phyloP scores from a whole-genome alignment of 2,797 vertebrate genomes.

The Salmo trutta region DNA sequence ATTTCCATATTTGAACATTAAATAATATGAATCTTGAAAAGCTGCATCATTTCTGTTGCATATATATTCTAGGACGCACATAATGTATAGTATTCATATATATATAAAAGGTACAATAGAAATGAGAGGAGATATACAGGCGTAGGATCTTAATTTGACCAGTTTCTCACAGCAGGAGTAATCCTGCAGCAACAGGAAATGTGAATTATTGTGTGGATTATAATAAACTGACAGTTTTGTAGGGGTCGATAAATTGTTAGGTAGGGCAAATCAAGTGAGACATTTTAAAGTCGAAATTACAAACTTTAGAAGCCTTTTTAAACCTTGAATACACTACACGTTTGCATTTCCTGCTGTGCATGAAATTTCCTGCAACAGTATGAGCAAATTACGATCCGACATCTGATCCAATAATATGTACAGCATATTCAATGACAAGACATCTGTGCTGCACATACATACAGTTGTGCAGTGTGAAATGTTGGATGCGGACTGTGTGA shows the following conservation, averaged over 20 bases:
- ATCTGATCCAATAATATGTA: not conserved
- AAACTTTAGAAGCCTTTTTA: too few relatives aligned
- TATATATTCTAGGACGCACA: not conserved
- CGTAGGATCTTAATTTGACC: conserved; percentile 7
- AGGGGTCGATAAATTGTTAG: too few relatives aligned
- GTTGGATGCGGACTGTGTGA: conserved; percentile 47
- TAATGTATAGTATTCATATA: not conserved
- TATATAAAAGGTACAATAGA: conserved; percentile 43
- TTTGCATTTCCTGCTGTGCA: too few relatives aligned
- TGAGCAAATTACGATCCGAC: too few relatives aligned
- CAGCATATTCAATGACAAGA: not conserved
- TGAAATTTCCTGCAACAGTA: not conserved
- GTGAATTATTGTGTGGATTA: too few relatives aligned
- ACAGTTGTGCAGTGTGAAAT: conserved; percentile 43
- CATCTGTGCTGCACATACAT: not conserved
- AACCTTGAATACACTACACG: too few relatives aligned
- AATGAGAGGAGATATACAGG: conserved; percentile 45
- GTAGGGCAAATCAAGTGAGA: too few relatives aligned
- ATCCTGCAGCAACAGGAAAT: too few relatives aligned
- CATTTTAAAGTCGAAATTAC: too few relatives aligned
- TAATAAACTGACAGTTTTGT: too few relatives aligned
- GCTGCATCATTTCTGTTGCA: not conserved
- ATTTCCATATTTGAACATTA: not conserved
- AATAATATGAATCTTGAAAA: not conserved
- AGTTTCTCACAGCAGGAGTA: not conserved